Conservation (phyloP, 2,113 vertebrate species). For the Apodemus speciosus region DNA sequence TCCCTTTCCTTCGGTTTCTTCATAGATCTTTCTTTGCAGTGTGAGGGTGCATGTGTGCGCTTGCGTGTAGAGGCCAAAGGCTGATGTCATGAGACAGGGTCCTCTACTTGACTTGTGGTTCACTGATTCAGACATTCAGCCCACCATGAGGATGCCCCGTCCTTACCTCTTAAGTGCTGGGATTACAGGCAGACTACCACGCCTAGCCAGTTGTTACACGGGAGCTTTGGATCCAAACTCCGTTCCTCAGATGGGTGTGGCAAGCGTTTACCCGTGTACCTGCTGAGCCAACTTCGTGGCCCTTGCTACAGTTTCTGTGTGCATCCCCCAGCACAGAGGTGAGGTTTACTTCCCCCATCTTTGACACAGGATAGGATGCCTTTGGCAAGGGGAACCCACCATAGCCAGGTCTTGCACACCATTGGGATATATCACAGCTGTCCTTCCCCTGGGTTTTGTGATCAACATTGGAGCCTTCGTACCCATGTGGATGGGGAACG, state of each 20-base stretch:
- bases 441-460: fast-evolving
- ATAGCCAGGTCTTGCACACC: not conserved
- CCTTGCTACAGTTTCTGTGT: not conserved
- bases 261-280: not conserved
- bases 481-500: fast-evolving
- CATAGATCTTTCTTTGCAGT: not conserved
- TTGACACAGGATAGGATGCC: fast-evolving
- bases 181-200: not conserved
- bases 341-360: fast-evolving
- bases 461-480: fast-evolving
- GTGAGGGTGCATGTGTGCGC: not conserved
- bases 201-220: not conserved
- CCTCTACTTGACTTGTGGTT: not conserved
- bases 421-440: fast-evolving
- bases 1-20: not conserved
- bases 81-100: not conserved
- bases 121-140: not conserved
- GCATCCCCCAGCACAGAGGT: not conserved
- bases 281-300: not conserved
- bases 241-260: not conserved
- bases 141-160: not conserved
- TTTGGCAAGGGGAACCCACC: fast-evolving
- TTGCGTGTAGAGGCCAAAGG: not conserved
- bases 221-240: not conserved
- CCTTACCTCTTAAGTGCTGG: not conserved